Evolutionary conservation across 2,888 invertebrate species (phyloP).

Genomic region (Chrysodeixis includens): DNA sequence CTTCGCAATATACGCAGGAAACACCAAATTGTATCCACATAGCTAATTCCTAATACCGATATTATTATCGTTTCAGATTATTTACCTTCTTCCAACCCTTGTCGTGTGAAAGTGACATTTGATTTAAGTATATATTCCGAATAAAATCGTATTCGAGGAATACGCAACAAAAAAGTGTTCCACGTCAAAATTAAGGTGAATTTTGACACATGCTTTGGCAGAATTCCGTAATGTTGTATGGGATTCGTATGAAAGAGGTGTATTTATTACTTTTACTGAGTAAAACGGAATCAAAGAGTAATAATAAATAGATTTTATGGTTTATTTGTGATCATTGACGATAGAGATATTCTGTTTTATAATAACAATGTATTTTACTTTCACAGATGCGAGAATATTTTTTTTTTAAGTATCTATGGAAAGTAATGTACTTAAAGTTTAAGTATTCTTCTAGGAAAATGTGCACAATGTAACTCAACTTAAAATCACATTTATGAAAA

Average conservation of each 20-base stretch:
- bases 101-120: constrained; percentile 64
- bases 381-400: too few species aligned
- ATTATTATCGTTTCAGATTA: constrained; percentile 58
- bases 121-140: constrained; percentile 55
- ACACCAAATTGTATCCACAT: constrained; percentile 27
- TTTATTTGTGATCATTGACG: too few species aligned
- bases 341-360: too few species aligned
- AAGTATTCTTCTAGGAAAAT: too few species aligned
- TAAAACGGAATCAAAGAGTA: background rate
- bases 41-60: constrained; percentile 43
- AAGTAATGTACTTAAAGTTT: too few species aligned
- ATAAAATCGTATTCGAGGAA: constrained; percentile 40
- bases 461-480: too few species aligned
- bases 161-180: constrained; percentile 32
- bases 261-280: background rate
- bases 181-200: constrained; percentile 34
- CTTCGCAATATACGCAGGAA: background rate
- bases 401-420: too few species aligned
- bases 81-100: constrained; percentile 57
- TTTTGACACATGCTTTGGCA: constrained; percentile 28
- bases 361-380: too few species aligned
- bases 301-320: background rate
- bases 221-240: constrained; percentile 11
- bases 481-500: background rate
- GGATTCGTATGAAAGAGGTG: background rate